Conservation (phyloP, 2,888 invertebrate species). For the Ochlodes sylvanus region DNA sequence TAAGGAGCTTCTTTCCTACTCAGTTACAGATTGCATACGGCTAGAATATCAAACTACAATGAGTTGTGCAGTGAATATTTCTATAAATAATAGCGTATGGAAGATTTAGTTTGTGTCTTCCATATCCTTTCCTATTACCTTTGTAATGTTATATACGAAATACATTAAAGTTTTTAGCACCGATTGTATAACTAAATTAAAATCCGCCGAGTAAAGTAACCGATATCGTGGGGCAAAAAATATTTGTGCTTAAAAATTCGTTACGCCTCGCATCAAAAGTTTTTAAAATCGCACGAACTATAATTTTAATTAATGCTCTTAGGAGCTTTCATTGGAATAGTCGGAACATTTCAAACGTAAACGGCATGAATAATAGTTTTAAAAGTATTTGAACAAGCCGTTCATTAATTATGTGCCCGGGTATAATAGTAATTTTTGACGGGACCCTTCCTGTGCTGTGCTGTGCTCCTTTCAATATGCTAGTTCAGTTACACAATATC, state of each 20-base stretch:
- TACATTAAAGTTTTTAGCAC: too few relatives aligned
- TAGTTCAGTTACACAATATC: slow-evolving; percentile 78
- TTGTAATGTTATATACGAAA: too few relatives aligned
- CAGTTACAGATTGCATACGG: too few relatives aligned
- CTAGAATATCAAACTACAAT: too few relatives aligned
- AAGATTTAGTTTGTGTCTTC: too few relatives aligned
- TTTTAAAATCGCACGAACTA: slow-evolving; percentile 75
- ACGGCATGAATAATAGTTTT: slow-evolving; percentile 85
- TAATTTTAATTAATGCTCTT: slow-evolving; percentile 74
- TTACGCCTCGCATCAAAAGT: slow-evolving; percentile 53
- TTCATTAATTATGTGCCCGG: slow-evolving; percentile 80
- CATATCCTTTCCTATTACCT: too few relatives aligned
- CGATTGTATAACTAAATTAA: too few relatives aligned
- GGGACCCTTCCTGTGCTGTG: slow-evolving; percentile 75
- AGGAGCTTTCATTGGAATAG: slow-evolving; percentile 76
- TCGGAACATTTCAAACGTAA: slow-evolving; percentile 82
- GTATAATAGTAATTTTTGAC: slow-evolving; percentile 84
- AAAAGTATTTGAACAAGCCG: slow-evolving; percentile 84
- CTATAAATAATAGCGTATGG: too few relatives aligned
- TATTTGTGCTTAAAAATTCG: slow-evolving; percentile 45
- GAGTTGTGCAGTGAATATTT: too few relatives aligned
- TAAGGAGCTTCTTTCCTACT: too few relatives aligned
- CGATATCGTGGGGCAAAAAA: slow-evolving; percentile 24
- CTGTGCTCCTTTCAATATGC: slow-evolving; percentile 61
- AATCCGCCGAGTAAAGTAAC: too few relatives aligned